These are phyloP conservation scores for Carassius carassius DNA, from an alignment of 2,113 vertebrate species.

Conservation along the genomic window DNA sequence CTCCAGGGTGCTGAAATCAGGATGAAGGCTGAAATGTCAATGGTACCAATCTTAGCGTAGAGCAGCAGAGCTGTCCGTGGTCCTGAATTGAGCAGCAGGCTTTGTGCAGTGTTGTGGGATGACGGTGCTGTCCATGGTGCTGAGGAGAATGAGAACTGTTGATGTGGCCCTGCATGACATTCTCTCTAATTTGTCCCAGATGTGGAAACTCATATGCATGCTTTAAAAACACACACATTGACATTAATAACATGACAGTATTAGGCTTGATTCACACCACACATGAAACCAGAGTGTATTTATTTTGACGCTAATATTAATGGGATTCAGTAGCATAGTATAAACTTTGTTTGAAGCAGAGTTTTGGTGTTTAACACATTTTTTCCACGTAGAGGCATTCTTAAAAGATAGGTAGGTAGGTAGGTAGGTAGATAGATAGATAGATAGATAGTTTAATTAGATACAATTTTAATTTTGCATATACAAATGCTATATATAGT, in stretches of 20 bases:
- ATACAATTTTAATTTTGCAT: too few relatives aligned
- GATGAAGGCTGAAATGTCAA: constrained; percentile 33
- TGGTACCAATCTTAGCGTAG: neutral
- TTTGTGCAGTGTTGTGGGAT: neutral
- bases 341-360: neutral
- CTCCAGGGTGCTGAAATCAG: constrained; percentile 36
- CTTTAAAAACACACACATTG: neutral
- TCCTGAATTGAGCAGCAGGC: constrained; percentile 8
- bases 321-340: neutral
- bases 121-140: constrained; percentile 10
- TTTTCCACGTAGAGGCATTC: neutral
- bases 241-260: neutral
- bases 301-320: neutral
- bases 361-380: neutral
- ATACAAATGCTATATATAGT: too few relatives aligned
- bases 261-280: neutral
- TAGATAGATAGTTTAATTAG: too few relatives aligned
- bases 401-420: too few relatives aligned
- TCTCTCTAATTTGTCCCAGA: constrained; percentile 13
- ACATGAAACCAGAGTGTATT: neutral
- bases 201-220: constrained; percentile 4
- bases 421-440: too few relatives aligned
- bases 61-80: constrained; percentile 6
- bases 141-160: constrained; percentile 17
- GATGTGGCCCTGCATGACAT: neutral